phyloP scores from a whole-genome alignment of 2,113 vertebrate species.

The Castor canadensis region DNA sequence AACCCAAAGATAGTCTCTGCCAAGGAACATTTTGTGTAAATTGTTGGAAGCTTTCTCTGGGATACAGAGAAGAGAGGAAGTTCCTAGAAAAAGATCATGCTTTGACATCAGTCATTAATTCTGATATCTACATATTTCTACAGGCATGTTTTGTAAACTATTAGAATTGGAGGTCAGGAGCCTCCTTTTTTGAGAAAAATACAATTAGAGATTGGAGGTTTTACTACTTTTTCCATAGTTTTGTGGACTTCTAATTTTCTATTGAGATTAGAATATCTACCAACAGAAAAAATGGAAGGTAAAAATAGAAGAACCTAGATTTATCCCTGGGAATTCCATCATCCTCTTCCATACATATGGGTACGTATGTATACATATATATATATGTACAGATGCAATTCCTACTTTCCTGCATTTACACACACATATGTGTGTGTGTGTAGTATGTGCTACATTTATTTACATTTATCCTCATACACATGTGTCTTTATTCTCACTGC shows the following conservation, averaged over 20 bases:
- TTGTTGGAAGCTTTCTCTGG: conserved; percentile 8
- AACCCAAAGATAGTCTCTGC: conserved; percentile 16
- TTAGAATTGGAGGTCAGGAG: not conserved
- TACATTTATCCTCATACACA: not conserved
- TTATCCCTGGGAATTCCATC: not conserved
- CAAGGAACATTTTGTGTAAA: conserved; percentile 15
- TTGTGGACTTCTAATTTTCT: not conserved
- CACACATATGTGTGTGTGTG: not conserved
- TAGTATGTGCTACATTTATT: not conserved
- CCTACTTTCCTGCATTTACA: not conserved
- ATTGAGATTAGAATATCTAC: not conserved
- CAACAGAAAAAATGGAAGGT: not conserved
- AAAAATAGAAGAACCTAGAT: not conserved
- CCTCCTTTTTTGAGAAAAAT: not conserved
- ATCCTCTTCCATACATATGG: not conserved
- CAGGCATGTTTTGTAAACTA: not conserved
- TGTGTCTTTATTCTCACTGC: not conserved
- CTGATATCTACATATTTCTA: not conserved
- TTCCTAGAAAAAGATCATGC: conserved; percentile 32
- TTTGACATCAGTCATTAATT: not conserved
- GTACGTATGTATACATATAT: not conserved
- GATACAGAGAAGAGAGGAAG: not conserved
- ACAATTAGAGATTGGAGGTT: not conserved
- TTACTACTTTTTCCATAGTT: not conserved
- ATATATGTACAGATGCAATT: not conserved